Evolutionary conservation across 2,888 invertebrate species (phyloP), one percentile per base, ranked within the genome.

Genomic region (Mongoloraphidia duomilia): DNA sequence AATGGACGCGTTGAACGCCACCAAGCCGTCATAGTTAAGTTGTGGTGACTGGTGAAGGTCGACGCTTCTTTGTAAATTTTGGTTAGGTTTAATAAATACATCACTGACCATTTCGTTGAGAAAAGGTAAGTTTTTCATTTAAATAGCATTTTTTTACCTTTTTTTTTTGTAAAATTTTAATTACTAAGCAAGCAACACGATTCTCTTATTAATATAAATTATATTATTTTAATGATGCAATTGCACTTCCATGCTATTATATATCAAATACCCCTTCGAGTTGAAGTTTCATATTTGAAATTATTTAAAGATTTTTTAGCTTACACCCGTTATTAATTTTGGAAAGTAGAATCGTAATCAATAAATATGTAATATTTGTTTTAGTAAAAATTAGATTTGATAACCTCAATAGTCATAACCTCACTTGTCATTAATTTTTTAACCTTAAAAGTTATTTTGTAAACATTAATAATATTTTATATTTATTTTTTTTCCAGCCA

Each of bases 371-470:
- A 26, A 26, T 26, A 26, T 26, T 26, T 26, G 6, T 26, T 26
- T 26, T 26, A 26, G 5, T 26, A 26, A 6, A 26, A 26, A 26
- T 26, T 26, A 26, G 26, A 26, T 26, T 54, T 56, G 55, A 57
- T 66, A 67, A 68, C 67, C 68, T 68, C 66, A 68, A 66, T 62
- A 60, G 51, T 58, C 64, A 65, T 68, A 68, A 69, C 68, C 68
- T 68, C 65, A 66, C 63, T 63, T 65, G 68, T 68, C 67, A 68
- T 66, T 62, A 54, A 51, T 56, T 56, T 53, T 58, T 58, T 56
- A 12, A 42, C 34, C 34, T 26, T 45, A 35, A 10, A 42, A 40
- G 52, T 56, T 63, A 64, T 62, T 63, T 63, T 63, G 58, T 51
- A 58, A 60, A 55, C 46, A 46, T 17, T 10, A 26, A 37, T 47